These are phyloP conservation scores for Nibea albiflora DNA, from an alignment of 2,113 vertebrate species.

Conservation along the genomic window DNA sequence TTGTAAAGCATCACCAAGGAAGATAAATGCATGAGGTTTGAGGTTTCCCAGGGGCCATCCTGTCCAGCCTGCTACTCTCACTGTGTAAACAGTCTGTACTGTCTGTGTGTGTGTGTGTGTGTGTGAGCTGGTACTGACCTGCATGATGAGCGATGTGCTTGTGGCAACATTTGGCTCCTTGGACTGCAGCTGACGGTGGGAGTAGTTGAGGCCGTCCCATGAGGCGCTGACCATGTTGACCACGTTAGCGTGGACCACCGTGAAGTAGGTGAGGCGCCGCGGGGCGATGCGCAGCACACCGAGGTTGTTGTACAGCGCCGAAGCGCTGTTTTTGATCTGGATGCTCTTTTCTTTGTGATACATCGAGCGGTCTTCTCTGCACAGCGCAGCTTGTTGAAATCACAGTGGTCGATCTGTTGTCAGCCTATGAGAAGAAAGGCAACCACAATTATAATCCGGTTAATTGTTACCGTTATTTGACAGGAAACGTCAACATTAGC, in stretches of 20 bases:
- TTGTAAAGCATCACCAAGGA: background rate
- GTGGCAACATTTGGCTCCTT: constrained; percentile 85
- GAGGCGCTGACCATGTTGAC: constrained; percentile 89
- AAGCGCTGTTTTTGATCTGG: constrained; percentile 88
- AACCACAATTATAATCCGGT: background rate
- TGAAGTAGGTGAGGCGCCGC: constrained; percentile 85
- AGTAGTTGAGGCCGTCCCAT: constrained; percentile 86
- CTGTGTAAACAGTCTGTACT: too few species aligned
- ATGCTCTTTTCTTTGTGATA: constrained; percentile 90
- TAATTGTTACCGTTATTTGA: background rate
- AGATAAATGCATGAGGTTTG: background rate
- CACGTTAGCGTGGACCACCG: constrained; percentile 89
- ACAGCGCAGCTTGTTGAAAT: background rate
- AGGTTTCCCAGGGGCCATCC: background rate
- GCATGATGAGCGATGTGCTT: constrained; percentile 89
- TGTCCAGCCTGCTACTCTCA: too few species aligned
- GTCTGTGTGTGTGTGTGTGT: too few species aligned
- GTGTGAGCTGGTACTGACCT: constrained; percentile 78
- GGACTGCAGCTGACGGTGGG: constrained; percentile 91
- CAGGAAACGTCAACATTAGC: constrained; percentile 37
- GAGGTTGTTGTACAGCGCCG: constrained; percentile 93
- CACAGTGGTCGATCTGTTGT: background rate
- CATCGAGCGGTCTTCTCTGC: constrained; percentile 73
- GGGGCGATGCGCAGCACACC: constrained; percentile 86
- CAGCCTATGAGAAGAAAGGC: background rate